Conservation (phyloP, 2,888 invertebrate species). For the Electrophaes corylata region DNA sequence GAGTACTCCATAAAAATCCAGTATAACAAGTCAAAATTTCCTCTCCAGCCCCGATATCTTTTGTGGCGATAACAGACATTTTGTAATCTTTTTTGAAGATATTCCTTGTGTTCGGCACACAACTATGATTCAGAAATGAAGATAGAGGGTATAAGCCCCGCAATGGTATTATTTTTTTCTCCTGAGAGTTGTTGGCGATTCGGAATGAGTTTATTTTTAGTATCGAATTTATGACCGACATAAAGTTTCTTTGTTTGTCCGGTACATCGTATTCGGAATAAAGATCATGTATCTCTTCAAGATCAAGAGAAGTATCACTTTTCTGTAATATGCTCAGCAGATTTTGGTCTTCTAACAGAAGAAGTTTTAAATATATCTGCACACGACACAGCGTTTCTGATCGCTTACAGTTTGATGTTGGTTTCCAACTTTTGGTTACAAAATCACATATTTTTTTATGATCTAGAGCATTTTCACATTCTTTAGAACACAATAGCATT, state of each 20-base stretch:
- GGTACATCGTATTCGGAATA: conserved; percentile 68
- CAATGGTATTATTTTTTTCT: conserved; percentile 68
- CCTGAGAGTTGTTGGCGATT: conserved; percentile 60
- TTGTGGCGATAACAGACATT: conserved; percentile 85
- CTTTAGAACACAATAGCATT: conserved; percentile 86
- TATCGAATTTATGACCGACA: conserved; percentile 79
- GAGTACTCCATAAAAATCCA: conserved; percentile 87
- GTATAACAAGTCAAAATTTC: conserved; percentile 88
- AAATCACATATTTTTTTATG: conserved; percentile 87
- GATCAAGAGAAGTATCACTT: conserved; percentile 54
- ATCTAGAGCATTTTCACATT: conserved; percentile 80
- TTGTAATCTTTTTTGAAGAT: conserved; percentile 80
- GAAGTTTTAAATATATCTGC: conserved; percentile 60
- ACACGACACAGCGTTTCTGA: conserved; percentile 49
- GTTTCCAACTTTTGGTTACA: conserved; percentile 78
- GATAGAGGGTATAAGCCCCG: conserved; percentile 87
- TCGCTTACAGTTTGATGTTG: conserved; percentile 45
- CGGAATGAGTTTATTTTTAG: conserved; percentile 88
- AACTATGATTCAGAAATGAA: conserved; percentile 87
- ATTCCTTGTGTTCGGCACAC: conserved; percentile 87
- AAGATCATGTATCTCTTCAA: conserved; percentile 74
- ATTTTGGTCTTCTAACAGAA: conserved; percentile 65
- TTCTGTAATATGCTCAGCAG: conserved; percentile 77
- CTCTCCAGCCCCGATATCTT: conserved; percentile 81
- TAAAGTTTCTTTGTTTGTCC: conserved; percentile 77